These are phyloP conservation scores for Troides oblongomaculatus DNA, from an alignment of 2,888 invertebrate species.

Conservation along the genomic window DNA sequence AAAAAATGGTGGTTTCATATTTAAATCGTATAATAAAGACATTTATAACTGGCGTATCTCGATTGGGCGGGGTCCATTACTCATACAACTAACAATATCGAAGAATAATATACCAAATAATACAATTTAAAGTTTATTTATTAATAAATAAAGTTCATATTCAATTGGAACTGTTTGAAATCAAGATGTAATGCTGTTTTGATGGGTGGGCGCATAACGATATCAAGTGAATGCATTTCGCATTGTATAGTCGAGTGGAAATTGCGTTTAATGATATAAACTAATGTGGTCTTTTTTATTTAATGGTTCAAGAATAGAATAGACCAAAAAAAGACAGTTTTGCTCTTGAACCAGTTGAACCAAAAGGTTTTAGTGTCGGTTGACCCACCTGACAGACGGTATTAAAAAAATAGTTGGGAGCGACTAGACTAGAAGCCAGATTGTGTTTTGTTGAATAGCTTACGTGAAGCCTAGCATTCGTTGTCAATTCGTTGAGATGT, in stretches of 20 bases:
- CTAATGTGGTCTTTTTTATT: too few relatives aligned
- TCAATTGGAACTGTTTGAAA: background rate
- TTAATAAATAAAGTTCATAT: background rate
- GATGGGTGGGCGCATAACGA: slow-evolving; percentile 16
- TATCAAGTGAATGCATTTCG: background rate
- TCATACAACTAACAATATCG: slow-evolving; percentile 9
- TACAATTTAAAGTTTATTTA: background rate
- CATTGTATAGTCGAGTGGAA: slow-evolving; percentile 7
- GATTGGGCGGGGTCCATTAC: slow-evolving; percentile 23
- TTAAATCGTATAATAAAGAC: slow-evolving; percentile 27
- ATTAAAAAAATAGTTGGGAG: too few relatives aligned
- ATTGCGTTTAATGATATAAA: background rate
- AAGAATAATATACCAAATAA: background rate
- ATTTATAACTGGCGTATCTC: slow-evolving; percentile 14
- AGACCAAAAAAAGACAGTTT: too few relatives aligned
- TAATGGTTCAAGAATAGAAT: too few relatives aligned
- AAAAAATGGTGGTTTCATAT: slow-evolving; percentile 5
- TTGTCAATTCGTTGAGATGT: too few relatives aligned
- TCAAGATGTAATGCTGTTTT: slow-evolving; percentile 21
- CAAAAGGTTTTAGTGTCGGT: too few relatives aligned
- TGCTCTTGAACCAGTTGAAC: too few relatives aligned
- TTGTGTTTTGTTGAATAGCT: too few relatives aligned
- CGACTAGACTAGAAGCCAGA: too few relatives aligned
- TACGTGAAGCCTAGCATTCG: too few relatives aligned
- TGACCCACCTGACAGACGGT: too few relatives aligned